phyloP scores from a whole-genome alignment of 2,888 invertebrate species.

The Cephonodes hylas region DNA sequence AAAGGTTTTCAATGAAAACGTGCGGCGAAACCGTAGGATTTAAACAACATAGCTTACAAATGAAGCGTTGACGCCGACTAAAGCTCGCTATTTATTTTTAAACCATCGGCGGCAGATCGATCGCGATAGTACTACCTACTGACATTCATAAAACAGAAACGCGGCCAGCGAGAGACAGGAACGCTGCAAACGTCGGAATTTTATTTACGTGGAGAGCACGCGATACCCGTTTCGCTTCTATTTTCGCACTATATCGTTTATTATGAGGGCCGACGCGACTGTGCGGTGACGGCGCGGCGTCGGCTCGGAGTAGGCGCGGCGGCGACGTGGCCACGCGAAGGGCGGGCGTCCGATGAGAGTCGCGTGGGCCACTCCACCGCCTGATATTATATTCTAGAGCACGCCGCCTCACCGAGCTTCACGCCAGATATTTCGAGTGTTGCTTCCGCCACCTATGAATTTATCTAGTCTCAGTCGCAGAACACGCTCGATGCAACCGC shows the following conservation, averaged over 20 bases:
- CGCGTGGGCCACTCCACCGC: slow-evolving; percentile 69
- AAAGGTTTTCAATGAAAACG: slow-evolving; percentile 22
- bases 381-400: slow-evolving; percentile 82
- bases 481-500: slow-evolving; percentile 68
- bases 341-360: slow-evolving; percentile 45
- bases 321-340: slow-evolving; percentile 43
- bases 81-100: slow-evolving; percentile 57
- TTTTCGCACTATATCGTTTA: slow-evolving; percentile 76
- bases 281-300: slow-evolving; percentile 23
- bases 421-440: slow-evolving; percentile 80
- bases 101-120: slow-evolving; percentile 58
- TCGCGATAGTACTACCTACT: slow-evolving; percentile 44
- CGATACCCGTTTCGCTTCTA: slow-evolving; percentile 69
- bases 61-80: slow-evolving; percentile 36
- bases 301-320: not conserved
- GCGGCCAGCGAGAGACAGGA: slow-evolving; percentile 57
- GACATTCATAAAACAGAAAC: slow-evolving; percentile 62
- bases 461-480: slow-evolving; percentile 75
- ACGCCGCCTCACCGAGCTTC: slow-evolving; percentile 75
- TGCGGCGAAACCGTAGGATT: slow-evolving; percentile 26
- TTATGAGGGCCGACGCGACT: slow-evolving; percentile 57
- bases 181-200: slow-evolving; percentile 64
- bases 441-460: slow-evolving; percentile 76
- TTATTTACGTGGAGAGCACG: slow-evolving; percentile 70
- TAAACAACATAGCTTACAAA: slow-evolving; percentile 1